Conservation (phyloP, 92 coral and sea anemone genomes). For the Epizoanthus rinbou region DNA sequence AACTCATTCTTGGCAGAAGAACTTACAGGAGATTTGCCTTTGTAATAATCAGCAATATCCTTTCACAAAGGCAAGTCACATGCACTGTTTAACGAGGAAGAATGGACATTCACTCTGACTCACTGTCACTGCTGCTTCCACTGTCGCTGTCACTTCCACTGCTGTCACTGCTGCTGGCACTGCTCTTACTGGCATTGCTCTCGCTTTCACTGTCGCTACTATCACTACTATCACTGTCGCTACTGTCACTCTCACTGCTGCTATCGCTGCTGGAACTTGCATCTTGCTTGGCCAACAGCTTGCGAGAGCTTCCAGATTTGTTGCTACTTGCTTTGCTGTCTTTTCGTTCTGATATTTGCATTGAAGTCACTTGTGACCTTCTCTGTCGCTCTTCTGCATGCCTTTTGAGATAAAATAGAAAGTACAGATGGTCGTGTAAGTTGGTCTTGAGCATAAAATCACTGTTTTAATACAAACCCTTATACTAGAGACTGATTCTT, state of each 20-base stretch:
- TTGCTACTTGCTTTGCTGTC: constrained; percentile 10
- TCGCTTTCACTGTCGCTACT: constrained; percentile 1
- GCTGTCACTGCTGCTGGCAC: not conserved
- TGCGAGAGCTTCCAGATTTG: constrained; percentile 23
- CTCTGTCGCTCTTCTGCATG: not conserved
- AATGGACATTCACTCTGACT: constrained; percentile 18
- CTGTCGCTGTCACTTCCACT: not conserved
- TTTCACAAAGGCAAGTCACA: too few relatives aligned
- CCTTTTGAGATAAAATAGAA: not conserved
- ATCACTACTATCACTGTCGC: constrained; percentile 21
- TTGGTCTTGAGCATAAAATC: not conserved
- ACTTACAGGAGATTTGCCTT: too few relatives aligned
- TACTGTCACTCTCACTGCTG: constrained; percentile 8
- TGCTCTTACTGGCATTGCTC: constrained; percentile 1
- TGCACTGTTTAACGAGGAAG: too few relatives aligned
- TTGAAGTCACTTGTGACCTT: not conserved
- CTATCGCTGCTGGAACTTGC: constrained; percentile 18
- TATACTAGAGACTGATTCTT: too few relatives aligned
- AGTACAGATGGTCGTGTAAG: not conserved
- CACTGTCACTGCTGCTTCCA: constrained; percentile 18
- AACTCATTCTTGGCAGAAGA: too few relatives aligned
- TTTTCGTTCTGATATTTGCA: constrained; percentile 6
- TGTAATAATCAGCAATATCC: too few relatives aligned
- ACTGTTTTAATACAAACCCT: too few relatives aligned
- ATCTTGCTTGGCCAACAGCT: constrained; percentile 16